These are phyloP conservation scores for Archips xylosteana DNA, from an alignment of 2,888 invertebrate genomes.

Conservation along the genomic window DNA sequence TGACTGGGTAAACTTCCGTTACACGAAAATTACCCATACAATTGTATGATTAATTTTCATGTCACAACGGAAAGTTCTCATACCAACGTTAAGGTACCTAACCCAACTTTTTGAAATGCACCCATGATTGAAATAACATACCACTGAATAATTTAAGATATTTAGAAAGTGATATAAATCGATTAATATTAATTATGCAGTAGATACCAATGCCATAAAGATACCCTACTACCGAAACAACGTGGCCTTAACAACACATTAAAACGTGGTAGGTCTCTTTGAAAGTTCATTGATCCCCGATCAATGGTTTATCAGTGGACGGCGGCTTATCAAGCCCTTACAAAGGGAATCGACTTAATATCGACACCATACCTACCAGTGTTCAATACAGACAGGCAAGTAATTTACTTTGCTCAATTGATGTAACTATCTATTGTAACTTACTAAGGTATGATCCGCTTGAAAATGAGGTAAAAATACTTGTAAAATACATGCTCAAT, in stretches of 20 bases:
- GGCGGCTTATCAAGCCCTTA: conserved; percentile 54
- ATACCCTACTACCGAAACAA: neutral
- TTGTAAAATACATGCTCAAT: too few species aligned
- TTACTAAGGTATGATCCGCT: neutral
- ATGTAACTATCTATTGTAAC: neutral
- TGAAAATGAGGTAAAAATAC: neutral
- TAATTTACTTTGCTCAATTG: neutral
- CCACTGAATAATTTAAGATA: too few species aligned
- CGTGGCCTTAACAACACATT: conserved; percentile 33
- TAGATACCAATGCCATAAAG: neutral
- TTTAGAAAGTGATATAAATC: too few species aligned
- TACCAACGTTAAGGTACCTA: too few species aligned
- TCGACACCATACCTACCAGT: conserved; percentile 32
- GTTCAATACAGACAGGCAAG: neutral
- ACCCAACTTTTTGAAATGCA: too few species aligned
- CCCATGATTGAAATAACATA: too few species aligned
- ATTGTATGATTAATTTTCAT: too few species aligned
- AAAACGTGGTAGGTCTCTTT: conserved; percentile 47
- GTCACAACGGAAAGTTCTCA: too few species aligned
- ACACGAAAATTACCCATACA: too few species aligned
- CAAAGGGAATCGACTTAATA: conserved; percentile 54
- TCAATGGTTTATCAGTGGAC: conserved; percentile 64
- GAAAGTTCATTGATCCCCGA: conserved; percentile 64
- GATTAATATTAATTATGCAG: too few species aligned
- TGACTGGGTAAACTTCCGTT: too few species aligned